Conservation (phyloP, 92 coral and sea anemone genomes). For the Heliopora coerulea region DNA sequence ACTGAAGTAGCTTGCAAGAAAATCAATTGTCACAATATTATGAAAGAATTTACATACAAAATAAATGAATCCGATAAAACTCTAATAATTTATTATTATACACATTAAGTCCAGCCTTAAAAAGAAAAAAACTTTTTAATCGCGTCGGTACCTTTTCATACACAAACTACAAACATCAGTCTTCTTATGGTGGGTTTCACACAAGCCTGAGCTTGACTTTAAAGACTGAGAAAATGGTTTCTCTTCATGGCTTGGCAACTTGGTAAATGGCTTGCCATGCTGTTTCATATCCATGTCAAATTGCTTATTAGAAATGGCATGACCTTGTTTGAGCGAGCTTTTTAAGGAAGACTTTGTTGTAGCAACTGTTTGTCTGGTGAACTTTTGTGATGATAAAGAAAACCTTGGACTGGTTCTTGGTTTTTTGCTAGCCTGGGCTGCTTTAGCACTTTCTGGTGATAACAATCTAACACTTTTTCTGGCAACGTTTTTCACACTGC, state of each 20-base stretch:
- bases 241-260: conserved; percentile 11
- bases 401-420: conserved; percentile 30
- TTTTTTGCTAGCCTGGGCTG: neutral
- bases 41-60: no score
- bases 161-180: conserved; percentile 33
- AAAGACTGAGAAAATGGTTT: neutral
- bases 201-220: conserved; percentile 36
- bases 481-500: neutral
- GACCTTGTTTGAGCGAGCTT: neutral
- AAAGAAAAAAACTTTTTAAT: no score
- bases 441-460: conserved; percentile 37
- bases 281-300: no score
- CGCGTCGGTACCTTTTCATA: conserved; percentile 2
- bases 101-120: no score
- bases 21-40: no score
- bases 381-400: conserved; percentile 29
- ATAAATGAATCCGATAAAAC: no score
- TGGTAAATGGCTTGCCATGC: no score
- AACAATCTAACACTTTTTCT: conserved; percentile 3
- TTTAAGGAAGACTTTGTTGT: neutral
- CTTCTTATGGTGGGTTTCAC: conserved; percentile 32
- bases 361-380: conserved; percentile 13
- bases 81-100: no score
- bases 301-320: no score
- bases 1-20: no score